Conservation (phyloP, 2,113 vertebrate genomes). For the Bettongia penicillata region DNA sequence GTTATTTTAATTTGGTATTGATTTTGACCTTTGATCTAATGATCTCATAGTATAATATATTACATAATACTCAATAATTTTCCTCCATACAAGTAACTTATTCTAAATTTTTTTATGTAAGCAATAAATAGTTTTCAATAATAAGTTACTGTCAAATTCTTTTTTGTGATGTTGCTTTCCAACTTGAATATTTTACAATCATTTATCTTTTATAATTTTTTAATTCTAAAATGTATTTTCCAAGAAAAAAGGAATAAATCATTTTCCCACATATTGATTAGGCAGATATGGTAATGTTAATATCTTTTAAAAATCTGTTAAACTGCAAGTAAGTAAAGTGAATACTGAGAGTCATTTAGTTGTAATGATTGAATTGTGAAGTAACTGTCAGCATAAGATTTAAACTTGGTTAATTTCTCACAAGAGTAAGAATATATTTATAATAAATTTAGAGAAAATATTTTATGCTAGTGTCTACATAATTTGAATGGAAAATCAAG, state of each 20-base stretch:
- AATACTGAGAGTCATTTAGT: background rate
- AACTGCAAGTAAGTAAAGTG: background rate
- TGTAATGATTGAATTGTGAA: background rate
- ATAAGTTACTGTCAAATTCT: background rate
- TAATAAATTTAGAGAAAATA: constrained; percentile 43
- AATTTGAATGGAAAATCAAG: background rate
- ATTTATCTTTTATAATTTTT: background rate
- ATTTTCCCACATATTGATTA: background rate
- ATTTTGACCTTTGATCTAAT: background rate
- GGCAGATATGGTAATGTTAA: background rate
- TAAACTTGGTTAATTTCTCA: background rate
- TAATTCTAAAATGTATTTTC: background rate
- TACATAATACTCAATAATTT: background rate
- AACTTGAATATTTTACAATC: background rate
- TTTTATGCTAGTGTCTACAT: background rate
- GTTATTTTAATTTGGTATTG: background rate
- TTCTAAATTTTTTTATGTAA: background rate
- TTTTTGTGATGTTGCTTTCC: background rate
- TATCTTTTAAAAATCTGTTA: background rate
- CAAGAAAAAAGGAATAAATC: background rate
- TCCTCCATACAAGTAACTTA: background rate
- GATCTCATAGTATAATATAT: background rate
- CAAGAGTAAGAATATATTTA: background rate
- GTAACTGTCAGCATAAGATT: background rate
- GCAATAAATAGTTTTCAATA: background rate